These are phyloP conservation scores for Dromas ardeola DNA, from an alignment of 2,113 vertebrate genomes.

Conservation along the genomic window DNA sequence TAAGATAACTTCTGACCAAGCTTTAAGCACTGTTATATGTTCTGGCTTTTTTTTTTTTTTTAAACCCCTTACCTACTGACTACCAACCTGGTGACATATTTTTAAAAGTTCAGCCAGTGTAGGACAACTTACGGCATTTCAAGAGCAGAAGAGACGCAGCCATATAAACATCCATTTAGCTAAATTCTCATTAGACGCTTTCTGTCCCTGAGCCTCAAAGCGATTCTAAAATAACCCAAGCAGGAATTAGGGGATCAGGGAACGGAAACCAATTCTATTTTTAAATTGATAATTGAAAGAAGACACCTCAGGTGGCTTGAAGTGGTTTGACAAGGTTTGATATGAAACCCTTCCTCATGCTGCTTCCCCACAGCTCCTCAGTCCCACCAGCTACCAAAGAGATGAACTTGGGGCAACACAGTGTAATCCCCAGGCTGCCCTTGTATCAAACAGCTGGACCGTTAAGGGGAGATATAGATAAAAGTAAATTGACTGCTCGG, in stretches of 20 bases:
- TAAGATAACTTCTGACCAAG: not conserved
- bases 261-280: slow-evolving; percentile 10
- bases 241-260: slow-evolving; percentile 4
- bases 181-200: slow-evolving; percentile 7
- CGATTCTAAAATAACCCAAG: not conserved
- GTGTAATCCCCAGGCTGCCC: not conserved
- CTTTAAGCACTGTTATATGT: not conserved
- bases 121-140: not conserved
- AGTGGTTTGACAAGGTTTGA: not conserved
- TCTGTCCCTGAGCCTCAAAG: not conserved
- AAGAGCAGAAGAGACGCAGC: not conserved
- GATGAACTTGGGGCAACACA: not conserved
- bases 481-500: not conserved
- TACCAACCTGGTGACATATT: not conserved
- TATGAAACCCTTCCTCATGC: not conserved
- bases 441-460: not conserved
- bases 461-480: not conserved
- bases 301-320: not conserved
- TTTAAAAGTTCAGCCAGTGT: not conserved
- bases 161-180: not conserved
- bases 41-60: not conserved
- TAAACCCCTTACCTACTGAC: not conserved
- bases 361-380: not conserved
- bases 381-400: not conserved
- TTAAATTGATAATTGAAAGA: slow-evolving; percentile 47